phyloP scores from a whole-genome alignment of 2,113 vertebrate species.

The Syngnathus scovelli region DNA sequence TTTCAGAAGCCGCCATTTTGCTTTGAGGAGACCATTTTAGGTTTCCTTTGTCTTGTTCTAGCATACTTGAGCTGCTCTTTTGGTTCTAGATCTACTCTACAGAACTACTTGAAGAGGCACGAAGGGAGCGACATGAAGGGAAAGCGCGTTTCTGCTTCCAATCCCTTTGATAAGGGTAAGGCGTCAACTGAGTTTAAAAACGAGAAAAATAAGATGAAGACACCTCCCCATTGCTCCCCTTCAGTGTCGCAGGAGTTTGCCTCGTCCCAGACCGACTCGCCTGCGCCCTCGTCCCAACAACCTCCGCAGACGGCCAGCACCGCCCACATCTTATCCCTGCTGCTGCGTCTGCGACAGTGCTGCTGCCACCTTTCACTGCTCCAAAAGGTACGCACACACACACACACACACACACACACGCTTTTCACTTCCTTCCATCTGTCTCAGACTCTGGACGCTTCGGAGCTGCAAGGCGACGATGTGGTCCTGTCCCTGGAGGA shows the following conservation, averaged over 20 bases:
- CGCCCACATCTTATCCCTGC: constrained; percentile 82
- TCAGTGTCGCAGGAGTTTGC: constrained; percentile 81
- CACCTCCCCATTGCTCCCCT: neutral
- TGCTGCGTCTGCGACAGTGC: constrained; percentile 91
- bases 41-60: neutral
- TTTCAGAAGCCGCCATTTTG: neutral
- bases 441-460: constrained; percentile 76
- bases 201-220: neutral
- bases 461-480: constrained; percentile 80
- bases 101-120: constrained; percentile 84
- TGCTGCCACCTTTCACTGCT: constrained; percentile 92
- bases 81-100: constrained; percentile 79
- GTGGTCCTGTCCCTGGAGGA: constrained; percentile 85
- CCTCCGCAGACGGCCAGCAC: constrained; percentile 74
- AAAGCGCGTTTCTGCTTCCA: constrained; percentile 29
- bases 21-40: neutral
- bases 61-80: neutral
- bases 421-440: neutral
- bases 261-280: constrained; percentile 48
- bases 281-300: constrained; percentile 34
- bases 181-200: neutral
- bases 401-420: neutral
- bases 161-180: constrained; percentile 85
- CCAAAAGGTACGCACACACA: constrained; percentile 71
- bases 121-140: constrained; percentile 59